Base-by-base conservation (phyloP, 2,113 vertebrate species). In the Pelvicachromis taeniatus region DNA sequence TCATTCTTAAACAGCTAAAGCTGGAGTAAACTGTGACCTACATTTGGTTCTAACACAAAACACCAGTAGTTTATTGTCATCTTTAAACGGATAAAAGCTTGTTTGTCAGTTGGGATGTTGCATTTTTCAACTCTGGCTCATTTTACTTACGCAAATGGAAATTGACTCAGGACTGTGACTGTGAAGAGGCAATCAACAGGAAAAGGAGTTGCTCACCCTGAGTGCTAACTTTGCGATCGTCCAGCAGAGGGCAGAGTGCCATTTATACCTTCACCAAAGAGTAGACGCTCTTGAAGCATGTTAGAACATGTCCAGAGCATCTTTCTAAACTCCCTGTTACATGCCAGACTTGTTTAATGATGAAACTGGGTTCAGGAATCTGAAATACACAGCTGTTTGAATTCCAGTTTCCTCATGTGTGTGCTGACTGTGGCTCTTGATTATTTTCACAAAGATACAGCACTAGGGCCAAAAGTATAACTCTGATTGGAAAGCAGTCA, bases 271-370 rank as follows among this genome's bases (percentile, higher is more conserved):
- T 45, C 3, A 12, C 38, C 2, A 7, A 19, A 8, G 4, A 53
- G 59, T 42, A 4, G 31, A 83, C 33, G 53, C 8, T 14, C 42
- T 77, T 21, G 83, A 83, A 91, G 56, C 95, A 95, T 96, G 95
- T 96, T 94, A 85, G 92, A 96, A 96, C 96, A 96, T 96, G 95
- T 97, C 95, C 94, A 87, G 23, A 78, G 86, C 89, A 82, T 89
- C 79, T 38, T 61, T 77, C 59, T 54, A 85, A 88, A 78, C 4
- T 55, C 80, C 85, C 77, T n/a, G 13, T 40, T 14, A 31, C 7
- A 65, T 79, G 31, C 77, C 82, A 90, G 56, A 80, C 19, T 17
- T 31, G 16, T 17, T 61, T 77, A 38, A 16, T 78, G 78, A 84
- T 90, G 83, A 85, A 68, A 77, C 56, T 6, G 6, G 73, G 48